These are phyloP conservation scores for Oostethus manadensis DNA, from an alignment of 2,113 vertebrate genomes.

Conservation along the genomic window DNA sequence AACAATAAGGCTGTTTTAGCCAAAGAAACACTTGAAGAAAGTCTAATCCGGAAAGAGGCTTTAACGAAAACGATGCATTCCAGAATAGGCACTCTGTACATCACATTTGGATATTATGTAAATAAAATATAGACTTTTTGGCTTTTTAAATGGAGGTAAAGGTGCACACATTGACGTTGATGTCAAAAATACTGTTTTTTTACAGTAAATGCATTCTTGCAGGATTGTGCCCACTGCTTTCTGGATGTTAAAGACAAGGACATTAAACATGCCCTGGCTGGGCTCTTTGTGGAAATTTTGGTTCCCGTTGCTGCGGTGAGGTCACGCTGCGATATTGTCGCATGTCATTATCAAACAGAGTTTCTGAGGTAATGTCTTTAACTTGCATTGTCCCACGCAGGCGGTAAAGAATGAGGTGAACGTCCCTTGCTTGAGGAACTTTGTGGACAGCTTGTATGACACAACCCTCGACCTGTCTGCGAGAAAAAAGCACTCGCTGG, in stretches of 20 bases:
- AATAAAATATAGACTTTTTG: too few species aligned
- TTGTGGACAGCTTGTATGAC: constrained; percentile 97
- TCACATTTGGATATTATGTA: too few species aligned
- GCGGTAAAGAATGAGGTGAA: constrained; percentile 98
- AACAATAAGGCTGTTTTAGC: too few species aligned
- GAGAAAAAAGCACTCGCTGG: constrained; percentile 96
- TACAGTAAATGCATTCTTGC: constrained; percentile 19
- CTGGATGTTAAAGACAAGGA: constrained; percentile 98
- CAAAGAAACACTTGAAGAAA: too few species aligned
- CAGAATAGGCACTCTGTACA: too few species aligned
- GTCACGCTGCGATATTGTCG: background rate
- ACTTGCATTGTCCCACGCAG: constrained; percentile 38
- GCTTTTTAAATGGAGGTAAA: too few species aligned
- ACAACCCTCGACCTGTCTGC: constrained; percentile 93
- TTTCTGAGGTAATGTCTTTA: background rate
- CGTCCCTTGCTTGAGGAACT: constrained; percentile 95
- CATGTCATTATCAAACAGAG: too few species aligned
- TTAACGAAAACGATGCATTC: too few species aligned
- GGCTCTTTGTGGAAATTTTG: constrained; percentile 95
- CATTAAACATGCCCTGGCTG: constrained; percentile 92
- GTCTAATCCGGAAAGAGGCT: too few species aligned
- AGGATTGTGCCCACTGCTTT: constrained; percentile 93
- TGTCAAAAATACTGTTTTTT: background rate
- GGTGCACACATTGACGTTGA: background rate
- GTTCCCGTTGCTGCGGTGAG: constrained; percentile 95